These are phyloP conservation scores for Chironex yamaguchii DNA, from an alignment of 30 jellyfish, hydroid and myxozoan species.

Conservation along the genomic window DNA sequence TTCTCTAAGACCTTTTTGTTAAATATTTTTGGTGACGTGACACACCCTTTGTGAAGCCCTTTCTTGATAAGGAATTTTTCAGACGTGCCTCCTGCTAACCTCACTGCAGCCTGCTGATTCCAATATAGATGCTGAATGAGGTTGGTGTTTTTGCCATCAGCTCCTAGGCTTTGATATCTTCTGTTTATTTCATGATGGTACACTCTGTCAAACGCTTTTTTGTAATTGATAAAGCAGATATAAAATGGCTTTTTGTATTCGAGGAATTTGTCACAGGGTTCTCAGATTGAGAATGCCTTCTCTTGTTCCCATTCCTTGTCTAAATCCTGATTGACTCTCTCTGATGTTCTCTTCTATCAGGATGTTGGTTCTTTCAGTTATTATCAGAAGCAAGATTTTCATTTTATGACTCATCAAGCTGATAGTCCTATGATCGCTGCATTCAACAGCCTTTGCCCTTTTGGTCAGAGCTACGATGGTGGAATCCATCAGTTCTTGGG, in stretches of 20 bases:
- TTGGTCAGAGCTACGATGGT: conserved; percentile 12
- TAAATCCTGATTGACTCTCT: not conserved
- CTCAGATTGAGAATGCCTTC: conserved; percentile 11
- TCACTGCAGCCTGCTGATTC: too few species aligned
- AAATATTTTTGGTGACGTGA: too few species aligned
- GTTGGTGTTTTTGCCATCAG: too few species aligned
- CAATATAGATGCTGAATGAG: too few species aligned
- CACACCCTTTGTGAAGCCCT: too few species aligned
- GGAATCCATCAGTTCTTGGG: conserved; percentile 3
- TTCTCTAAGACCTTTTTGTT: too few species aligned
- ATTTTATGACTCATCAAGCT: conserved; percentile 25
- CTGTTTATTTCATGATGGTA: not conserved
- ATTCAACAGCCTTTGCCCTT: conserved; percentile 19
- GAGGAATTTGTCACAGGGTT: not conserved
- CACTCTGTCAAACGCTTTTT: not conserved
- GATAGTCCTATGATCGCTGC: conserved; percentile 10
- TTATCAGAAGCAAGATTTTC: not conserved
- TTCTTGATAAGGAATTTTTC: too few species aligned
- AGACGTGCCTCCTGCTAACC: too few species aligned
- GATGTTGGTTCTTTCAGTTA: not conserved
- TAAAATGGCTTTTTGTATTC: not conserved
- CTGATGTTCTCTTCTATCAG: not conserved
- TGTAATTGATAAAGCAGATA: conserved; percentile 28
- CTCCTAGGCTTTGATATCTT: too few species aligned
- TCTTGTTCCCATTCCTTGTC: conserved; percentile 17